Percentiles rank a stretch among this genome's conserved stretches.
Evolutionary conservation across 2,888 invertebrate species (phyloP).

Genomic region (Shargacucullia verbasci): DNA sequence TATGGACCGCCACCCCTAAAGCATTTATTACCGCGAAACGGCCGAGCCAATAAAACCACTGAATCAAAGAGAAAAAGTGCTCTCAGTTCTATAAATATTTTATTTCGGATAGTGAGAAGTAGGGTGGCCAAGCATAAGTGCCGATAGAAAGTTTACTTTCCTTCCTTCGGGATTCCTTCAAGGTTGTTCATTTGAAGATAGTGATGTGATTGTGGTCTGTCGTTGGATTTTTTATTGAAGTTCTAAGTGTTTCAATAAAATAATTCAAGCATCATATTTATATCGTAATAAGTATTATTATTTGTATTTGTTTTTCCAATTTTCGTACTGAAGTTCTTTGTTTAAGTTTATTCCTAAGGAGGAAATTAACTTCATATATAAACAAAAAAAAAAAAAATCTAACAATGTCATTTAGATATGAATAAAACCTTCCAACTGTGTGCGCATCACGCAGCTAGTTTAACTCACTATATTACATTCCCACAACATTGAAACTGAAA

Average conservation of each 20-base stretch:
- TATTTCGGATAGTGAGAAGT: slow-evolving; percentile 88
- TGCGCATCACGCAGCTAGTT: slow-evolving; percentile 22
- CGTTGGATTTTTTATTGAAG: neutral
- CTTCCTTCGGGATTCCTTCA: slow-evolving; percentile 33
- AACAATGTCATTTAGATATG: no score
- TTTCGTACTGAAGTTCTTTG: no score
- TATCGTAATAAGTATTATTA: no score
- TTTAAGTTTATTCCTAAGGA: no score
- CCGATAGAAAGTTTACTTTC: slow-evolving; percentile 46
- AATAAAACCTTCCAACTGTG: slow-evolving; percentile 20
- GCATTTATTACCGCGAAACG: slow-evolving; percentile 85
- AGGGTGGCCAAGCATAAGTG: slow-evolving; percentile 64
- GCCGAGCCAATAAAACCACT: slow-evolving; percentile 87
- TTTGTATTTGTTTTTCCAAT: no score
- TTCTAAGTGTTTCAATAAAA: neutral
- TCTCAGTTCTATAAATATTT: slow-evolving; percentile 87
- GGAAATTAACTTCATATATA: no score
- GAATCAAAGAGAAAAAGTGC: slow-evolving; percentile 89
- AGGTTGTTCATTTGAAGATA: neutral
- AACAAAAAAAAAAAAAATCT: no score
- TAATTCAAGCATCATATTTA: no score
- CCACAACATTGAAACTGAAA: slow-evolving; percentile 46
- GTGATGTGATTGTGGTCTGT: neutral
- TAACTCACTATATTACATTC: slow-evolving; percentile 7
- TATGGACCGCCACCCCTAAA: slow-evolving; percentile 76